A percentile compares a stretch with the other conserved stretches of the same genome.
Evolutionary conservation across 2,113 vertebrate genomes (phyloP).

Genomic region (Anseranas semipalmata): DNA sequence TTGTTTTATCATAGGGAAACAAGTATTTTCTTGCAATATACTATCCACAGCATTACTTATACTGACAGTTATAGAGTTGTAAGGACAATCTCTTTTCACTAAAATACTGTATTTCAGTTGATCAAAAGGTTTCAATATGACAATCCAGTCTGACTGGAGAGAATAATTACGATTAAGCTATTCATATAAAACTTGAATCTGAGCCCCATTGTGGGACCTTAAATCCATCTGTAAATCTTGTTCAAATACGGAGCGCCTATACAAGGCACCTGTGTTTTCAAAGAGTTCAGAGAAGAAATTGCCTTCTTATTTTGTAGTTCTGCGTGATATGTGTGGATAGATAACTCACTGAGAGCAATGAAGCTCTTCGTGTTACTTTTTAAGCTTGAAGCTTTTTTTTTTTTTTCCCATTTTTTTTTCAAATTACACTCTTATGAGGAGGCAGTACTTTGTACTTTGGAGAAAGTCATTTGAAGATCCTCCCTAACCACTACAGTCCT

Average conservation of each 20-base stretch:
- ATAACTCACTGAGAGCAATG: background rate
- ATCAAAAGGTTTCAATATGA: background rate
- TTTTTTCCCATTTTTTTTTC: background rate
- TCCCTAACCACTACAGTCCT: background rate
- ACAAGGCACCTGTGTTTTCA: background rate
- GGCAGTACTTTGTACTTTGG: background rate
- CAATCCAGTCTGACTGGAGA: background rate
- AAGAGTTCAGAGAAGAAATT: background rate
- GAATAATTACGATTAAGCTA: background rate
- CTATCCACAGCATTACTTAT: background rate
- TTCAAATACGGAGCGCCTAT: background rate
- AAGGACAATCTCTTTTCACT: background rate
- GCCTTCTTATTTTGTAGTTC: background rate
- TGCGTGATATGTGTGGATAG: background rate
- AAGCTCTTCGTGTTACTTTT: background rate
- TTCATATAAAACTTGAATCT: background rate
- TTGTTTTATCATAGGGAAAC: background rate
- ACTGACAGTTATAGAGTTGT: fast-evolving
- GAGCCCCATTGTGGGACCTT: background rate
- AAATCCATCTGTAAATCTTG: background rate
- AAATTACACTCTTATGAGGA: background rate
- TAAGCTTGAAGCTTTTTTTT: background rate
- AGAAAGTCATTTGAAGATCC: background rate
- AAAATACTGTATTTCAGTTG: background rate
- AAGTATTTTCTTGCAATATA: background rate